A percentile compares a stretch with the other conserved stretches of the same genome.
Conservation (phyloP, 2,113 vertebrate species). For the rabbit (Oryctolagus cuniculus) region mOryCun1.1 NC_091451.1:26148501-26149000, state of each 20-base stretch:
- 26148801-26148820: neutral
- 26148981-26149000: too few relatives aligned
- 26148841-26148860: too few relatives aligned
- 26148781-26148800: neutral
- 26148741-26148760: neutral
- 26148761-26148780: neutral
- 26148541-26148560: neutral
- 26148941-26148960: too few relatives aligned
- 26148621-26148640: neutral
- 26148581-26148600: neutral
- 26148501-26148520: constrained; percentile 54
- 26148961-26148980: too few relatives aligned
- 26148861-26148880: too few relatives aligned
- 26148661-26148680: neutral
- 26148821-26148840: too few relatives aligned
- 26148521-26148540: neutral
- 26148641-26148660: neutral
- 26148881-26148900: too few relatives aligned
- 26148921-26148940: too few relatives aligned
- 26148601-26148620: neutral
- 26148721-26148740: neutral
- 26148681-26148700: neutral
- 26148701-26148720: neutral
- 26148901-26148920: too few relatives aligned
- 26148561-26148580: neutral